A percentile compares a stretch with the other conserved stretches of the same genome.
Conservation (phyloP, 2,797 vertebrate genomes). For the Phoebastria nigripes region DNA sequence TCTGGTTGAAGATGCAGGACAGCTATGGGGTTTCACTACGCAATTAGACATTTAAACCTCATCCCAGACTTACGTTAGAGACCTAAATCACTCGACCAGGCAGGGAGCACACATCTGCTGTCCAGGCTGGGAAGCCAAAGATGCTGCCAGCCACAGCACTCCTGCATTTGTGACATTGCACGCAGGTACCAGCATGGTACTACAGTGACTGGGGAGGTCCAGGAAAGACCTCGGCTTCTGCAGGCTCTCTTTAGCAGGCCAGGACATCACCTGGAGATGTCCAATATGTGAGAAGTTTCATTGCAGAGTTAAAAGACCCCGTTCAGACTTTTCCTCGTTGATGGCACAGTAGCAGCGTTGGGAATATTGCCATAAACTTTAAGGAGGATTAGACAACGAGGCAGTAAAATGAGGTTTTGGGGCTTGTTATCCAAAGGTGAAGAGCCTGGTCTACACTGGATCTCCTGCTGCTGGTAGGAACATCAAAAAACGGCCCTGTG, state of each 20-base stretch:
- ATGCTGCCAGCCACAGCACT: not conserved
- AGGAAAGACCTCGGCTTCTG: not conserved
- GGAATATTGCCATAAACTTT: not conserved
- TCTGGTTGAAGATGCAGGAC: not conserved
- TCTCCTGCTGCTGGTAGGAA: not conserved
- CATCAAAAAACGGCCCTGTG: not conserved
- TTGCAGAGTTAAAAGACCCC: not conserved
- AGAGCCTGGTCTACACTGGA: not conserved
- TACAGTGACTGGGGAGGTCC: fast-evolving
- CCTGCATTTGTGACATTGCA: too few species aligned
- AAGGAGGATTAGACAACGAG: not conserved
- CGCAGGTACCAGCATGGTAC: fast-evolving
- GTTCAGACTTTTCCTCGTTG: fast-evolving
- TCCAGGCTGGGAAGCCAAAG: not conserved
- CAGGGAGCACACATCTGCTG: not conserved
- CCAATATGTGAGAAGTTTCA: fast-evolving
- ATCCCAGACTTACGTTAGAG: not conserved
- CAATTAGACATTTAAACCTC: not conserved
- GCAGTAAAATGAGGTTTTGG: not conserved
- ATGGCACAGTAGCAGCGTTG: fast-evolving
- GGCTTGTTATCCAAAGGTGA: not conserved
- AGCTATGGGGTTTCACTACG: not conserved
- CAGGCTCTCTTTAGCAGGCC: not conserved
- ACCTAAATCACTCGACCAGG: not conserved
- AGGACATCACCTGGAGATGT: not conserved